Conservation (phyloP, 2,888 invertebrate genomes). For the Sinelater perroti region DNA sequence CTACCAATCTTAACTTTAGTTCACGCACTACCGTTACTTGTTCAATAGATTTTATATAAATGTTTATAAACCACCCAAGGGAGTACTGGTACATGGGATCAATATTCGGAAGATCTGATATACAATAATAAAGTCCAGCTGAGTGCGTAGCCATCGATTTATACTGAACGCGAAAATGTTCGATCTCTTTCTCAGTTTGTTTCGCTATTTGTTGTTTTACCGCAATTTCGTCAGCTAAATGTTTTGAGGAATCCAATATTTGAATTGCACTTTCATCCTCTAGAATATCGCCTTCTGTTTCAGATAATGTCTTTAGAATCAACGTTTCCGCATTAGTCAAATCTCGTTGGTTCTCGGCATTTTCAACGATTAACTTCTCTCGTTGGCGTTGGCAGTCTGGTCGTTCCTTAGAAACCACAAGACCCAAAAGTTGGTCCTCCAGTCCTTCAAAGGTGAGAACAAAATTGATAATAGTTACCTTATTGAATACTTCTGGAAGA, state of each 20-base stretch:
- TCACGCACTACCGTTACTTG: slow-evolving; percentile 77
- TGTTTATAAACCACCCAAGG: slow-evolving; percentile 84
- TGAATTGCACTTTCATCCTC: slow-evolving; percentile 91
- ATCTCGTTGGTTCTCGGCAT: slow-evolving; percentile 81
- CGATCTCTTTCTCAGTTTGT: slow-evolving; percentile 81
- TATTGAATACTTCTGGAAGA: slow-evolving; percentile 83
- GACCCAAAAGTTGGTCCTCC: slow-evolving; percentile 84
- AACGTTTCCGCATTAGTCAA: slow-evolving; percentile 88
- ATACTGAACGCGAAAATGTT: slow-evolving; percentile 78
- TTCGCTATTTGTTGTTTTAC: slow-evolving; percentile 82
- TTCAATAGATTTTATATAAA: slow-evolving; percentile 81
- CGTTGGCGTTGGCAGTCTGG: slow-evolving; percentile 85
- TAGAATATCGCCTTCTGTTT: slow-evolving; percentile 86
- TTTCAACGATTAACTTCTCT: slow-evolving; percentile 79
- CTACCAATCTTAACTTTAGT: slow-evolving; percentile 73
- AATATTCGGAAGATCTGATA: slow-evolving; percentile 83
- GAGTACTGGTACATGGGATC: slow-evolving; percentile 93
- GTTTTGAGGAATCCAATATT: slow-evolving; percentile 86
- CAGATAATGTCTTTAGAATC: slow-evolving; percentile 84
- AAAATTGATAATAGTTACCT: slow-evolving; percentile 85
- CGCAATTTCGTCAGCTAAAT: slow-evolving; percentile 80
- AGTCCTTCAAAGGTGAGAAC: slow-evolving; percentile 83
- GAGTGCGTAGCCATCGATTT: slow-evolving; percentile 82
- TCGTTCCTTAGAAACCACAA: slow-evolving; percentile 85
- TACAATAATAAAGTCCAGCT: slow-evolving; percentile 82